Evolutionary conservation across 1,140 invertebrate species (phyloP).

Genomic region (Pteromalus puparum): DNA sequence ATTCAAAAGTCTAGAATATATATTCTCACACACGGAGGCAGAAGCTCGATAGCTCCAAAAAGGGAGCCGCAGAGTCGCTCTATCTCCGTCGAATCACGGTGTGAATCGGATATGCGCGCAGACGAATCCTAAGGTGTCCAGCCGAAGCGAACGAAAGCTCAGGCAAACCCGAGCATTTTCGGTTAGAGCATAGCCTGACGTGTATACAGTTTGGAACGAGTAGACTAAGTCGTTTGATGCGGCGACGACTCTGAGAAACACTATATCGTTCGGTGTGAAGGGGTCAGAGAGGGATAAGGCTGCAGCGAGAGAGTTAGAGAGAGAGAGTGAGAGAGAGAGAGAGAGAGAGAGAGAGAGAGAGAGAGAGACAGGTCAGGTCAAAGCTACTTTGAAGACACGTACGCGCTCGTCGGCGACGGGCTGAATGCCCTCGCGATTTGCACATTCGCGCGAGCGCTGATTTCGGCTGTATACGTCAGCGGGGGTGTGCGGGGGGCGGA

Average conservation of each 20-base stretch:
- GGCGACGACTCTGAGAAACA: neutral
- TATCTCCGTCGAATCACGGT: neutral
- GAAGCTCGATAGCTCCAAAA: neutral
- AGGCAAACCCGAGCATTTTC: neutral
- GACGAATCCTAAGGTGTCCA: neutral
- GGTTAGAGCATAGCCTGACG: neutral
- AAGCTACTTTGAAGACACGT: conserved; percentile 58
- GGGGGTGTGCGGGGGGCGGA: conserved; percentile 20
- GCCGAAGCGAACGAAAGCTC: neutral
- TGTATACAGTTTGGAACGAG: neutral
- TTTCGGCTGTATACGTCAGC: conserved; percentile 52
- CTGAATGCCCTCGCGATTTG: conserved; percentile 24
- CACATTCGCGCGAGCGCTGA: conserved; percentile 32
- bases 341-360: conserved; percentile 51
- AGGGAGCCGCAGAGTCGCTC: neutral
- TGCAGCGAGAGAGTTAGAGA: neutral
- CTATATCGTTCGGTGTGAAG: neutral
- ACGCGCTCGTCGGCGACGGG: neutral
- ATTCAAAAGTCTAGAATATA: too few species aligned
- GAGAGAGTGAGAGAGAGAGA: neutral
- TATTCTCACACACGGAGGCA: too few species aligned
- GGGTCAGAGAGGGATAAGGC: too few species aligned
- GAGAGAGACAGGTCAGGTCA: conserved; percentile 52
- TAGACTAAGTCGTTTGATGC: conserved; percentile 29
- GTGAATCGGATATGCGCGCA: neutral